Conservation (phyloP, 2,113 vertebrate genomes). For the Lepidothrix coronata region DNA sequence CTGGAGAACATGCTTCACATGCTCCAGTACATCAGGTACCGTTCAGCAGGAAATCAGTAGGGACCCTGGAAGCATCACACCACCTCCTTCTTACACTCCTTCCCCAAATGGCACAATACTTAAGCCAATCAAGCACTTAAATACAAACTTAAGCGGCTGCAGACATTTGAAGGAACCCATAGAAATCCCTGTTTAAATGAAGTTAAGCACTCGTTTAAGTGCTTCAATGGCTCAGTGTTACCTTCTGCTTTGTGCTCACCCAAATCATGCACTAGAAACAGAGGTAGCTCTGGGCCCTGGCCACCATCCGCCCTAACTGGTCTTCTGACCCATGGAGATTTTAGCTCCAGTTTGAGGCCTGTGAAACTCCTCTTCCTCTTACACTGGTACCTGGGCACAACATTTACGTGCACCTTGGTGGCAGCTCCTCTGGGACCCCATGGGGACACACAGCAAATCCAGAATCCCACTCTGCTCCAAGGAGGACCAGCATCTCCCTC, state of each 20-base stretch:
- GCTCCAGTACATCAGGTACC: fast-evolving
- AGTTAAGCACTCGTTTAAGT: neutral
- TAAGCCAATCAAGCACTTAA: neutral
- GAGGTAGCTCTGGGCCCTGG: neutral
- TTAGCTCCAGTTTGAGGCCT: neutral
- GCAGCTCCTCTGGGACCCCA: neutral
- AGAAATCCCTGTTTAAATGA: neutral
- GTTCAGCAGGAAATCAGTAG: fast-evolving
- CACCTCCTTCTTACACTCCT: neutral
- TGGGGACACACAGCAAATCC: neutral
- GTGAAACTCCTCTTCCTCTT: neutral
- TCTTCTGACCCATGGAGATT: neutral
- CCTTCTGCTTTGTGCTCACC: neutral
- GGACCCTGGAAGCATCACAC: neutral
- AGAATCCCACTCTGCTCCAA: neutral
- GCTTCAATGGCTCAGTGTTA: neutral
- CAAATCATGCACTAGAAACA: neutral
- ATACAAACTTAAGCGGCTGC: neutral
- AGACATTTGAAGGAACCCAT: neutral
- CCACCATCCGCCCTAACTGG: neutral
- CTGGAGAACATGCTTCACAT: neutral
- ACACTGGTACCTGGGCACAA: neutral
- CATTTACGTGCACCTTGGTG: neutral
- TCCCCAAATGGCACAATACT: neutral
- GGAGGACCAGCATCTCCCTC: neutral